Evolutionary conservation across 1,140 invertebrate species (phyloP), one percentile per base, ranked within the genome.

Genomic region (Lucilia cuprina): DNA sequence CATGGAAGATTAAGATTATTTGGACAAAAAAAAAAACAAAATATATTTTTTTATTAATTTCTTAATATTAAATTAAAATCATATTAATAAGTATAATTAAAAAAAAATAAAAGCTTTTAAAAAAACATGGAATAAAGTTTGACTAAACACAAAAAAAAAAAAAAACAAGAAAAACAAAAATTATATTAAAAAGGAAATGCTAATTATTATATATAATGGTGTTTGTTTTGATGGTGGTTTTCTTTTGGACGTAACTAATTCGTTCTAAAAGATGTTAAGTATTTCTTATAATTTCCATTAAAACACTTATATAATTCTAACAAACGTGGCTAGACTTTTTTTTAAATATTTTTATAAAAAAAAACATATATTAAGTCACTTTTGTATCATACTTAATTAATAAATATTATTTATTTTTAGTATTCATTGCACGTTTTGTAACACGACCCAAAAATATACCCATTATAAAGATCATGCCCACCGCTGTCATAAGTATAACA

Each of bases 391-490:
- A 82, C 47, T 49, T 50, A n/a, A 25, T 83, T 83, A 34, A 70
- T 49, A 65, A 70, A 49, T 83, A 75, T 80, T 90, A 90, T 89
- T 90, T 90, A 88, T 90, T 95, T 90, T 96, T 96, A 90, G 94
- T 92, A 83, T 93, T 92, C 89, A 93, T 93, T 86, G 94, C 93
- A 88, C 95, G 93, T 88, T 95, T 94, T 5, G 95, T 95, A 34
- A 95, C 93, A 86, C 96, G 92, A 1, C 97, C 97, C 90, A 96
- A 97, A 86, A 96, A 96, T 83, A 98, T 91, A 74, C 97, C 97
- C 30, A 94, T 92, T 13, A 97, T 93, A 87, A 98, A 97, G 84
- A 97, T 95, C 83, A 95, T 90, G 17, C 95, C 95, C n/a, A 97
- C 92, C 74, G 95, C 92, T 34, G 93, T 94, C 77, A 96, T 92